phyloP scores from a whole-genome alignment of 2,113 vertebrate species.

The Tupaia chinensis region DNA sequence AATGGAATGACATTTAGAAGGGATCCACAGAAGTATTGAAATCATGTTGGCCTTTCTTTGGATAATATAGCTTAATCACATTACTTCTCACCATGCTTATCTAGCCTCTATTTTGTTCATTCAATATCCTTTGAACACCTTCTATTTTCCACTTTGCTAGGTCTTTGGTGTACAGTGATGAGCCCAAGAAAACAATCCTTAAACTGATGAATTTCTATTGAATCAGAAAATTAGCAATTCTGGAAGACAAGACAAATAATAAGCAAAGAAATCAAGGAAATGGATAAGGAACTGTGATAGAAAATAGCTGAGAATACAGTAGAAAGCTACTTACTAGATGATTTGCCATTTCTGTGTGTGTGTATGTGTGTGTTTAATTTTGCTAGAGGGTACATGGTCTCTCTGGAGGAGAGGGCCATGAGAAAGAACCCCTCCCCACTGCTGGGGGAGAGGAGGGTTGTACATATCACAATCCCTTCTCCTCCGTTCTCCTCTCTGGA shows the following conservation, averaged over 20 bases:
- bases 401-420: no score
- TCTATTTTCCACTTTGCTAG: not conserved
- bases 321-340: no score
- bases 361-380: no score
- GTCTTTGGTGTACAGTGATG: not conserved
- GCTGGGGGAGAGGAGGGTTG: no score
- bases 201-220: not conserved
- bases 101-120: not conserved
- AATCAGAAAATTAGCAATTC: not conserved
- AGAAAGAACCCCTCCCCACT: no score
- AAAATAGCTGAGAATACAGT: not conserved
- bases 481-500: no score
- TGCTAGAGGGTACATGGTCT: no score
- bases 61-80: not conserved
- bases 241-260: not conserved
- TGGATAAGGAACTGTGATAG: not conserved
- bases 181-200: not conserved
- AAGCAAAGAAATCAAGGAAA: not conserved
- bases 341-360: not conserved
- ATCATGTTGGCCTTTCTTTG: not conserved
- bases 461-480: no score
- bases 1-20: not conserved
- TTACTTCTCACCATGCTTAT: not conserved
- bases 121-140: not conserved
- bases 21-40: not conserved